Percentiles rank a stretch among this genome's conserved stretches.
These are phyloP conservation scores for Sphinx pinastri DNA, from an alignment of 2,888 invertebrate species.

Conservation along the genomic window DNA sequence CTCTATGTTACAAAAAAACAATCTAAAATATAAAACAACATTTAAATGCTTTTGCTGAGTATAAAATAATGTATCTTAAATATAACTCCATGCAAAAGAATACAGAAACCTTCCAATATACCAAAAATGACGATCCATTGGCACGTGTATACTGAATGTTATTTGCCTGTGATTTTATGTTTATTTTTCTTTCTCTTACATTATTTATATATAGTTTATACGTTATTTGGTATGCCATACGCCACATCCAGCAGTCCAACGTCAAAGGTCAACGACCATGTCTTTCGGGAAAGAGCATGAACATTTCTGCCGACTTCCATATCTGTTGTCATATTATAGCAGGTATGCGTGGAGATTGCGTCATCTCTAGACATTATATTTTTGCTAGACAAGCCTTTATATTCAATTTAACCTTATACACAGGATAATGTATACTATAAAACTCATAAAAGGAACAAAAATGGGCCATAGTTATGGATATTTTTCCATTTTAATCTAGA, in stretches of 20 bases:
- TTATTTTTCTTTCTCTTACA: conserved; percentile 19
- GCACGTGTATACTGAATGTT: neutral
- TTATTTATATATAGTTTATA: neutral
- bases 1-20: no score
- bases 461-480: neutral
- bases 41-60: no score
- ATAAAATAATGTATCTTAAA: no score
- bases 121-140: no score
- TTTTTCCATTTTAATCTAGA: conserved; percentile 5
- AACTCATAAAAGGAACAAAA: conserved; percentile 3
- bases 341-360: neutral
- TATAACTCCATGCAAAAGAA: no score
- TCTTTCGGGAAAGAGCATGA: conserved; percentile 45
- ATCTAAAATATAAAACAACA: no score
- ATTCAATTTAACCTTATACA: neutral
- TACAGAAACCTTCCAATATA: no score
- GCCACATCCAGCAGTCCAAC: conserved; percentile 60
- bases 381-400: conserved; percentile 9
- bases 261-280: conserved; percentile 68
- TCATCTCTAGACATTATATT: neutral
- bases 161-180: neutral
- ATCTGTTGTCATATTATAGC: conserved; percentile 12
- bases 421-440: neutral
- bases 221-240: conserved; percentile 64
- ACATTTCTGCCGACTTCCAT: conserved; percentile 33